These are phyloP conservation scores for Phalacrocorax pelagicus DNA, from an alignment of 2,113 vertebrate genomes.

Conservation along the genomic window DNA sequence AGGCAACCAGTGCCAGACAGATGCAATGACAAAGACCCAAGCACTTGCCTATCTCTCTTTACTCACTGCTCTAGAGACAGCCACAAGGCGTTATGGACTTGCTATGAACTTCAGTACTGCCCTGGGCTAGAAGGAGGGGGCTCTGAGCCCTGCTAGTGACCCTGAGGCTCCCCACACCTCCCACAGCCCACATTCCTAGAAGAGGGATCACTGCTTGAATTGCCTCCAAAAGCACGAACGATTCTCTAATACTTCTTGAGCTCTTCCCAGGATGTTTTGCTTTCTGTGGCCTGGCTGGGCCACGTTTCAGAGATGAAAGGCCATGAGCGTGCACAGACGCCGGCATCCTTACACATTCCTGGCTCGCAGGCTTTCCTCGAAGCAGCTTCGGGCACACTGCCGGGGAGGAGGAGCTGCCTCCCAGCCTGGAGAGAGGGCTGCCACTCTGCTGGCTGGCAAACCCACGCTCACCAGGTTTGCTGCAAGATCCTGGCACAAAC, in stretches of 20 bases:
- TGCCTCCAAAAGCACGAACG: slow-evolving; percentile 8
- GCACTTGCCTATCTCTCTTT: background rate
- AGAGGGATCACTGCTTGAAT: slow-evolving; percentile 14
- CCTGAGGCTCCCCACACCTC: background rate
- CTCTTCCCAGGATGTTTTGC: slow-evolving; percentile 31
- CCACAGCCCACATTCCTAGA: background rate
- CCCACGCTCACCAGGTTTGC: background rate
- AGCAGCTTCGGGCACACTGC: slow-evolving; percentile 10
- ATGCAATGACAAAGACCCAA: fast-evolving
- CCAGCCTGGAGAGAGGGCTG: background rate
- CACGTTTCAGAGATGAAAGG: slow-evolving; percentile 28
- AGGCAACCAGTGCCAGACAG: background rate
- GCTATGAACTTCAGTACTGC: background rate
- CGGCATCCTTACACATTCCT: slow-evolving; percentile 42
- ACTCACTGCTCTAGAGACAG: background rate
- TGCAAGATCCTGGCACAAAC: background rate
- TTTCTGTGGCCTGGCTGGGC: background rate
- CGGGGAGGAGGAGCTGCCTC: background rate
- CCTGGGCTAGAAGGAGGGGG: background rate
- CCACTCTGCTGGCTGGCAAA: background rate
- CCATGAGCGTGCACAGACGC: background rate
- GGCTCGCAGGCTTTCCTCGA: slow-evolving; percentile 39
- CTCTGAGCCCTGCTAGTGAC: background rate
- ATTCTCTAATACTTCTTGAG: slow-evolving; percentile 8
- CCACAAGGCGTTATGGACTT: fast-evolving